Evolutionary conservation across 2,797 vertebrate genomes (phyloP).

Genomic region (Leptatherina wallacei): DNA sequence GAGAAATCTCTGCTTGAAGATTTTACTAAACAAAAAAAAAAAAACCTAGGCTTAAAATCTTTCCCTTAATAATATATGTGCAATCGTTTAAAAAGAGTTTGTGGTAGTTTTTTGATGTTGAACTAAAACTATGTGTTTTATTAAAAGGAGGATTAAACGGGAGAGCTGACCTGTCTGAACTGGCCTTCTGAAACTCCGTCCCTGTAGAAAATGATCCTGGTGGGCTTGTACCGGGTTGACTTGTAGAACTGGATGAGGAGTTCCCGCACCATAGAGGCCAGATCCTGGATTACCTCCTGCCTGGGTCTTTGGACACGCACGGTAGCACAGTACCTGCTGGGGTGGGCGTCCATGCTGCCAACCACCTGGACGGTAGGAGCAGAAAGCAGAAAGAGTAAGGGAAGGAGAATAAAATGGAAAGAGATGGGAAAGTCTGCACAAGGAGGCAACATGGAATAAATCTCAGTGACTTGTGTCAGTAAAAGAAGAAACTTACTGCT

Average conservation of each 20-base stretch:
- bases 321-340: conserved; percentile 98
- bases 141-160: accelerated
- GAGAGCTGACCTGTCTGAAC: conserved; percentile 91
- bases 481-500: conserved; percentile 85
- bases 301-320: conserved; percentile 96
- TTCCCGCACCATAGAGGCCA: conserved; percentile 97
- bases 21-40: no score
- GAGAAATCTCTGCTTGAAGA: neutral
- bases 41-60: neutral
- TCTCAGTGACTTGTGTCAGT: neutral
- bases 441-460: neutral
- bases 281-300: conserved; percentile 97
- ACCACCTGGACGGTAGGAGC: conserved; percentile 86
- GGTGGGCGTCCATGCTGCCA: conserved; percentile 98
- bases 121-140: neutral
- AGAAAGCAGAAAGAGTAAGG: neutral
- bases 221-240: conserved; percentile 98
- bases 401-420: neutral
- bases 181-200: conserved; percentile 98
- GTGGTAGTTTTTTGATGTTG: neutral
- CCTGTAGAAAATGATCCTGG: conserved; percentile 97
- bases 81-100: neutral
- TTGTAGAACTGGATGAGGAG: conserved; percentile 99
- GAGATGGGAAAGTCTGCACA: no score
- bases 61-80: neutral